Evolutionary conservation across 2,113 vertebrate species (phyloP).

Genomic region (Zosterops lateralis): DNA sequence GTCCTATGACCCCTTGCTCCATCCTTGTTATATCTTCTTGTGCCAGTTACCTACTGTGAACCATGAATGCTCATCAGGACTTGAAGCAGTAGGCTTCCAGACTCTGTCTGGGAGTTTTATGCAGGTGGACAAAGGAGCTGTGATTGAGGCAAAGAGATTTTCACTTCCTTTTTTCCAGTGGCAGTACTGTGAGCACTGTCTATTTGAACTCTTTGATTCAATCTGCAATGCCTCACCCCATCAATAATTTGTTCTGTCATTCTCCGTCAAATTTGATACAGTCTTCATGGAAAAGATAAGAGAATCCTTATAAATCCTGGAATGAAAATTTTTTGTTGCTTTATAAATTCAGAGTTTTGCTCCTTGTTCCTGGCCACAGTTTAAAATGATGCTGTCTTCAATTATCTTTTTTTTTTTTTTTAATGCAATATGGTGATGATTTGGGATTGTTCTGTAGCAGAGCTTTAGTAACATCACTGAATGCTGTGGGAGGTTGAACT

Average conservation of each 20-base stretch:
- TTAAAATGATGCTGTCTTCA: background rate
- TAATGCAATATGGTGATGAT: background rate
- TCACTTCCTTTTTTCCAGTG: background rate
- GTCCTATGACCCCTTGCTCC: background rate
- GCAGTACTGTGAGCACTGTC: background rate
- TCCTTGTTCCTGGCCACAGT: background rate
- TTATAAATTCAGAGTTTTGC: background rate
- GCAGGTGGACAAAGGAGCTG: conserved; percentile 52
- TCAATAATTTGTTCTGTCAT: background rate
- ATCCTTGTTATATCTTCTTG: background rate
- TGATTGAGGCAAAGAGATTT: conserved; percentile 45
- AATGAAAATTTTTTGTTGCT: background rate
- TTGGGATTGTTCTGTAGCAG: background rate
- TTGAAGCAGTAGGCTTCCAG: conserved; percentile 8
- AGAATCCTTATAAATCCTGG: background rate
- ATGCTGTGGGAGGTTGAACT: background rate
- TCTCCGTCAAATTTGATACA: background rate
- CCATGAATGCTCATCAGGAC: conserved; percentile 40
- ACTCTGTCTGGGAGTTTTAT: conserved; percentile 9
- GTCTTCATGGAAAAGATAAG: background rate
- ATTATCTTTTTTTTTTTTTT: background rate
- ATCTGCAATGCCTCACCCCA: background rate
- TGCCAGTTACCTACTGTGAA: conserved; percentile 21
- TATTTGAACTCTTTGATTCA: conserved; percentile 19
- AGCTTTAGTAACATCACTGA: background rate